Percentiles rank a stretch among this genome's conserved stretches.
Evolutionary conservation across 2,797 vertebrate genomes (phyloP).

Genomic region (Schizopygopsis malacanthus): DNA sequence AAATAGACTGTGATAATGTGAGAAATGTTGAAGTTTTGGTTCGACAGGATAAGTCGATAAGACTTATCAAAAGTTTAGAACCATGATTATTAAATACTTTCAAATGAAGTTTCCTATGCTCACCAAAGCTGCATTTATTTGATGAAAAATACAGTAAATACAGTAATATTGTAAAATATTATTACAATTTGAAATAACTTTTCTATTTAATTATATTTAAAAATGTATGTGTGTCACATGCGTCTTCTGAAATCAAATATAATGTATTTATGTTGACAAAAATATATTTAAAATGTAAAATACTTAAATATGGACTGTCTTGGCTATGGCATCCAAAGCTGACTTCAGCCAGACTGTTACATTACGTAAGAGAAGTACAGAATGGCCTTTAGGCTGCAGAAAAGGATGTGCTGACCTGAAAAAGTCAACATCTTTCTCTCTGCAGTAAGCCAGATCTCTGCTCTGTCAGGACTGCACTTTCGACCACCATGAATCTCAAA

Average conservation of each 20-base stretch:
- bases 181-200: not conserved
- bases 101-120: not conserved
- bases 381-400: constrained; percentile 59
- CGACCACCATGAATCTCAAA: constrained; percentile 30
- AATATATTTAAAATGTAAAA: not conserved
- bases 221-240: not conserved
- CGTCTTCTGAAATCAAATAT: not conserved
- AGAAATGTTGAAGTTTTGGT: no score
- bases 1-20: no score
- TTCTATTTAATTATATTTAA: not conserved
- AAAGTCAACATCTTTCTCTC: constrained; percentile 65
- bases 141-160: not conserved
- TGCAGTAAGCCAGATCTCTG: constrained; percentile 45
- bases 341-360: constrained; percentile 60
- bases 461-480: constrained; percentile 51
- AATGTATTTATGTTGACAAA: not conserved
- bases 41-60: no score
- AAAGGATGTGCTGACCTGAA: constrained; percentile 70
- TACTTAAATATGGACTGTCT: not conserved
- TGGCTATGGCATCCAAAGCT: constrained; percentile 19
- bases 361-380: constrained; percentile 64
- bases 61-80: no score
- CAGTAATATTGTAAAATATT: not conserved
- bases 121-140: not conserved
- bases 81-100: no score